Evolutionary conservation across 2,113 vertebrate genomes (phyloP), one percentile per base, ranked within the genome.

Genomic region (Atlantisia rogersi): DNA sequence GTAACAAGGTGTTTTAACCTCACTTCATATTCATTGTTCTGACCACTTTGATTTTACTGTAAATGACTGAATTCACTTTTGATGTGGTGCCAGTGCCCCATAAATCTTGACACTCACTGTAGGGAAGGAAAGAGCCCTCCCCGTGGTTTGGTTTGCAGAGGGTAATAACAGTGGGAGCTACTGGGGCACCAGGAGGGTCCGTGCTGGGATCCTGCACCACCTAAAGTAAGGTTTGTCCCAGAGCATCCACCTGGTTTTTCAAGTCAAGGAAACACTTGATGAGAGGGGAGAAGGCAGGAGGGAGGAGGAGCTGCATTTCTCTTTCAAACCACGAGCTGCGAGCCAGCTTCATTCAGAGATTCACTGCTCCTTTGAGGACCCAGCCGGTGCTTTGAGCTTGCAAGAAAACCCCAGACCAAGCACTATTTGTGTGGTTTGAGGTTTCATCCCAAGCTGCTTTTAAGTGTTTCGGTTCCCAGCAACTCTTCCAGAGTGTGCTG

Each of bases 1-100:
- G 95, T 96, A 96, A 95, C 67, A 94, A 97, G 96, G 94, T 97
- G 94, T 88, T 97, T 97, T 85, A 94, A 90, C 93, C 95, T 97
- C 53, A 3, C 77, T 97, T 79, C 71, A 35, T 79, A 92, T 84
- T 95, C 97, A 98, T 97, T 97, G 97, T 97, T 97, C 97, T 95
- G 52, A 87, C 79, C 21, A 22, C 95, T 96, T 97, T 95, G 94
- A 94, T 96, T 97, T 98, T 97, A 97, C 97, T 97, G 97, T 97
- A 97, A 97, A 95, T 95, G 97, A 97, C 96, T 81, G 94, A 77
- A 77, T 62, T 95, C 4, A 32, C 96, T 97, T 97, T 90, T 98
- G 98, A 98, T 97, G 94, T 88, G 77, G 69, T 86, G 94, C 98
- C 98, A 98, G 65, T 6, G 50, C 58, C 28, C 95, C 90, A 86